These are phyloP conservation scores for Entomyzon cyanotis DNA, from an alignment of 2,113 vertebrate species.

Conservation along the genomic window DNA sequence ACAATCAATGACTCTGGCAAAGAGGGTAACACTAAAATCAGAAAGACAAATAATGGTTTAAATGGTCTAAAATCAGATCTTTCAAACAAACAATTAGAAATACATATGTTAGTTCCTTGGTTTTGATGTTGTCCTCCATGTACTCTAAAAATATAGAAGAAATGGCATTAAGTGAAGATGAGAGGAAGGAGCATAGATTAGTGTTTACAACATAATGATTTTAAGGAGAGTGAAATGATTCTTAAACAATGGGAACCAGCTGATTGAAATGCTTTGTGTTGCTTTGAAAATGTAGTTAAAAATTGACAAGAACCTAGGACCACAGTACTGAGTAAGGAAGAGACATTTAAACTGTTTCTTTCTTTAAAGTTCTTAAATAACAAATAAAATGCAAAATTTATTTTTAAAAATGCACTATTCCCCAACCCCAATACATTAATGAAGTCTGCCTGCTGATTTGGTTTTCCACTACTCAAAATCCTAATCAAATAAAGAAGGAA, in stretches of 20 bases:
- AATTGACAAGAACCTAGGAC: not conserved
- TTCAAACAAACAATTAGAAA: not conserved
- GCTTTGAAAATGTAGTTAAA: not conserved
- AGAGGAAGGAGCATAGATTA: not conserved
- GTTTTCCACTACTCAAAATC: not conserved
- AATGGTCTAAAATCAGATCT: not conserved
- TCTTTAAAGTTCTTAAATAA: not conserved
- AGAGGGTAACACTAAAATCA: not conserved
- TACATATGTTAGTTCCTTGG: not conserved
- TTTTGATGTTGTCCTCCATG: not conserved
- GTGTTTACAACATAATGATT: not conserved
- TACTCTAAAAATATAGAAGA: not conserved
- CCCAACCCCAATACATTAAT: not conserved
- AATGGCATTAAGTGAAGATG: not conserved
- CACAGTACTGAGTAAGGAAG: not conserved
- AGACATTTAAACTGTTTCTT: not conserved
- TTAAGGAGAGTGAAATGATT: not conserved
- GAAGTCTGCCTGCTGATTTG: not conserved
- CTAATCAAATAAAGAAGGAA: not conserved
- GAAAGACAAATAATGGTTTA: not conserved
- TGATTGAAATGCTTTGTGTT: not conserved
- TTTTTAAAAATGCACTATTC: not conserved
- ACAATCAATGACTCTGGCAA: not conserved
- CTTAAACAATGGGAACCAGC: rapidly evolving
- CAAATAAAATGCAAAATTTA: not conserved